phyloP scores from a whole-genome alignment of 2,113 vertebrate species.

The Hiodon alosoides region DNA sequence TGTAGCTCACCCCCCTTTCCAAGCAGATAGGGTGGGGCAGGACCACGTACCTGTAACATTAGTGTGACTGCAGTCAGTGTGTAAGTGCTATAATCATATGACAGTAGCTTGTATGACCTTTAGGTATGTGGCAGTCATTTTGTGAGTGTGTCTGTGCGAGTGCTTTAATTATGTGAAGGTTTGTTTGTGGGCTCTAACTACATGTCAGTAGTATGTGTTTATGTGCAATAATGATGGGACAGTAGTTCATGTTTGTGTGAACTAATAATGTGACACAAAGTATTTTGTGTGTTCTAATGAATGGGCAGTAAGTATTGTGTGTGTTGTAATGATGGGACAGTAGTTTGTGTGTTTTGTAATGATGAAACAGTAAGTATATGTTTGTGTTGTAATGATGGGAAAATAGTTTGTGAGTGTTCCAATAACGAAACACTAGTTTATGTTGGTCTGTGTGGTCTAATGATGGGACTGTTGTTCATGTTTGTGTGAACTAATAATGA shows the following conservation, averaged over 20 bases:
- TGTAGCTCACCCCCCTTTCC: constrained; percentile 79
- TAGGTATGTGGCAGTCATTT: neutral
- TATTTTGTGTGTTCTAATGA: too few species aligned
- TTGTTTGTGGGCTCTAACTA: too few species aligned
- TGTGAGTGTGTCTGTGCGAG: neutral
- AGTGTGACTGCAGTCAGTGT: neutral
- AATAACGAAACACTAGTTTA: neutral
- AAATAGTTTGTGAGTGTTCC: neutral
- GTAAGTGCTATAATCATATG: neutral
- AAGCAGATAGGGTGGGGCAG: constrained; percentile 78
- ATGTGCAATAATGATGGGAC: neutral
- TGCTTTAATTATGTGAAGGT: too few species aligned
- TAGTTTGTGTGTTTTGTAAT: too few species aligned
- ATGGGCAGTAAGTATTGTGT: too few species aligned
- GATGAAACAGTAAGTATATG: too few species aligned
- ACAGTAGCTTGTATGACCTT: neutral
- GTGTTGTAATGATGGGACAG: too few species aligned
- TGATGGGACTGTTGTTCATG: neutral
- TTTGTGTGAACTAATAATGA: neutral
- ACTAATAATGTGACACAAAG: too few species aligned
- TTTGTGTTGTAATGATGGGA: too few species aligned
- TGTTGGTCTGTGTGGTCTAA: neutral
- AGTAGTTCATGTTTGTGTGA: too few species aligned
- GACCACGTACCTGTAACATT: constrained; percentile 65
- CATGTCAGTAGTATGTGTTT: neutral